These are phyloP conservation scores for Tetrapedia diversipes DNA, from an alignment of 2,888 invertebrate species.

Conservation along the genomic window DNA sequence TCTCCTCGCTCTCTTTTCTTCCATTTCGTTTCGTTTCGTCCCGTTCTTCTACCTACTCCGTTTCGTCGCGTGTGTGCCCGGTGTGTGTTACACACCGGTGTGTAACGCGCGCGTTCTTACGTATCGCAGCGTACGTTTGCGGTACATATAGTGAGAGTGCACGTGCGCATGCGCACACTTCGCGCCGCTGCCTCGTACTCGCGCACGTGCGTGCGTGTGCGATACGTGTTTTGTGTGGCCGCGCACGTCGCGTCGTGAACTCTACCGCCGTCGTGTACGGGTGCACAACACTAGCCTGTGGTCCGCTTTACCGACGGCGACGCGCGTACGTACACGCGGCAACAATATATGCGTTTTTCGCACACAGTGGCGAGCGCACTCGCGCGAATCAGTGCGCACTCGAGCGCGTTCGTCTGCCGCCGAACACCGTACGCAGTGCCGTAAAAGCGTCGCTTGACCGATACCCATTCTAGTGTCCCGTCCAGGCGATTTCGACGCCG, in stretches of 20 bases:
- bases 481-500: slow-evolving; percentile 51
- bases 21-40: slow-evolving; percentile 17
- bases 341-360: no score
- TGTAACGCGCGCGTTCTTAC: slow-evolving; percentile 61
- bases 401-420: slow-evolving; percentile 59
- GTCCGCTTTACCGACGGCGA: slow-evolving; percentile 33
- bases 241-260: neutral
- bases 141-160: slow-evolving; percentile 66
- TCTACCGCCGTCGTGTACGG: slow-evolving; percentile 17
- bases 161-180: slow-evolving; percentile 62
- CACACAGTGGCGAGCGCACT: slow-evolving; percentile 35
- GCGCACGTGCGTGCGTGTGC: slow-evolving; percentile 64
- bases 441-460: slow-evolving; percentile 49
- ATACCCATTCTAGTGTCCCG: slow-evolving; percentile 33
- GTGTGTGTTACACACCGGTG: slow-evolving; percentile 53
- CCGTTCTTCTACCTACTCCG: neutral
- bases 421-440: slow-evolving; percentile 53
- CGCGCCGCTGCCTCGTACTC: slow-evolving; percentile 72
- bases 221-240: slow-evolving; percentile 11
- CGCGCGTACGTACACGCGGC: slow-evolving; percentile 6
- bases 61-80: slow-evolving; percentile 5
- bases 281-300: slow-evolving; percentile 46
- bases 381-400: slow-evolving; percentile 65
- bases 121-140: slow-evolving; percentile 64
- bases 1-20: neutral